These are phyloP conservation scores for Agrochola macilenta DNA, from an alignment of 2,888 invertebrate genomes.

Conservation along the genomic window DNA sequence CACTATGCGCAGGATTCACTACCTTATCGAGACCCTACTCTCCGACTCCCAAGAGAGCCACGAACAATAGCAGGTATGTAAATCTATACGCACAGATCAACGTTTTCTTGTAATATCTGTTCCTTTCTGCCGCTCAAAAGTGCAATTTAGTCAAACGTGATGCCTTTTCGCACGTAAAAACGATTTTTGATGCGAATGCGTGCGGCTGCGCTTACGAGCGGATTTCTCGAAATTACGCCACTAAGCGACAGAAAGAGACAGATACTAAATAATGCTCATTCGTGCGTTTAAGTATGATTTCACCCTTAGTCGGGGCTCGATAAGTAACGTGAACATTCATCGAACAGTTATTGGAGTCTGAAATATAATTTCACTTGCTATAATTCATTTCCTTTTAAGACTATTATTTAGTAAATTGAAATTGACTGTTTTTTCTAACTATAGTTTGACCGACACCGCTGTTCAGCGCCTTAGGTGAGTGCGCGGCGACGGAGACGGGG, in stretches of 20 bases:
- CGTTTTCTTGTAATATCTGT: not conserved
- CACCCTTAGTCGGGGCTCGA: not conserved
- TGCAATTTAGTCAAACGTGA: not conserved
- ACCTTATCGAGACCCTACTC: conserved; percentile 2
- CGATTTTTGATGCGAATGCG: not conserved
- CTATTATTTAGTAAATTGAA: conserved; percentile 12
- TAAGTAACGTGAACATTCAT: conserved; percentile 11
- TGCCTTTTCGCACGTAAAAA: not conserved
- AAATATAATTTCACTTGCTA: conserved; percentile 54
- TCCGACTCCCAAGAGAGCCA: not conserved
- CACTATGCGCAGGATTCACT: conserved; percentile 1
- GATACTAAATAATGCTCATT: conserved; percentile 1
- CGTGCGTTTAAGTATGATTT: not conserved
- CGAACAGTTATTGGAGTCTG: conserved; percentile 9
- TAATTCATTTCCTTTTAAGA: conserved; percentile 2
- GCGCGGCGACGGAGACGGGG: too few relatives aligned
- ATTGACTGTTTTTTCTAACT: conserved; percentile 36
- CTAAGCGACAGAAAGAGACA: not conserved
- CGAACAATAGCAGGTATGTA: not conserved
- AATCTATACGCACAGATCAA: too few relatives aligned
- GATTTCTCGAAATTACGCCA: not conserved
- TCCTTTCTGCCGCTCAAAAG: not conserved
- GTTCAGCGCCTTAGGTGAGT: too few relatives aligned
- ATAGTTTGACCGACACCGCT: too few relatives aligned
- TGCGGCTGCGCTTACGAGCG: not conserved